phyloP scores from a whole-genome alignment of 2,113 vertebrate species.

The Antigone vipio region DNA sequence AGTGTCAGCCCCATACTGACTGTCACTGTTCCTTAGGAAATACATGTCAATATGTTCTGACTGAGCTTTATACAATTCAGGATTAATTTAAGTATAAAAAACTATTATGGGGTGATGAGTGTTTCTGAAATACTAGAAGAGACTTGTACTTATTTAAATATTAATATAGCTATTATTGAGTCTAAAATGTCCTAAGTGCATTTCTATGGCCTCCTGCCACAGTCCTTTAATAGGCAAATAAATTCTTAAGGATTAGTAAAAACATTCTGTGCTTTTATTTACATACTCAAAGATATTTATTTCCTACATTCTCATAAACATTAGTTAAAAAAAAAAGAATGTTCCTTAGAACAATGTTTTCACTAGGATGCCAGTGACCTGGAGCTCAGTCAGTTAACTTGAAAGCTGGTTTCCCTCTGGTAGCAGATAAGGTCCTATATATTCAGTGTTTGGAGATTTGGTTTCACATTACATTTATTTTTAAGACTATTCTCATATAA shows the following conservation, averaged over 20 bases:
- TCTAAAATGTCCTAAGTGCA: not conserved
- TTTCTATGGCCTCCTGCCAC: slow-evolving; percentile 2
- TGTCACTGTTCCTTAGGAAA: not conserved
- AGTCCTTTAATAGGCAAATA: slow-evolving; percentile 1
- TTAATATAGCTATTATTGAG: not conserved
- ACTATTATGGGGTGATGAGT: not conserved
- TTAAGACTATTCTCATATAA: not conserved
- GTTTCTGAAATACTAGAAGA: not conserved
- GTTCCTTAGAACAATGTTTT: not conserved
- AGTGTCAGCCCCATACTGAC: not conserved
- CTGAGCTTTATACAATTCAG: not conserved
- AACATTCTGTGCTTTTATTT: slow-evolving; percentile 37
- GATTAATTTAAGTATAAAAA: not conserved
- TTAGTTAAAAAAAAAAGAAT: not conserved
- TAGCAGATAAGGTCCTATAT: not conserved
- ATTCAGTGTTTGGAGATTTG: not conserved
- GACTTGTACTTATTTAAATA: not conserved
- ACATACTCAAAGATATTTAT: slow-evolving; percentile 7
- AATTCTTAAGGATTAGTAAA: slow-evolving; percentile 28
- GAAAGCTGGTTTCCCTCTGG: not conserved
- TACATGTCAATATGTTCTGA: not conserved
- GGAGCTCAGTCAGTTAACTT: not conserved
- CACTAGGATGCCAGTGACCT: slow-evolving; percentile 2
- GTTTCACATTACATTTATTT: not conserved
- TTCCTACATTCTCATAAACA: slow-evolving; percentile 15